Conservation (phyloP, 2,797 vertebrate genomes). For the Bovichtus diacanthus region DNA sequence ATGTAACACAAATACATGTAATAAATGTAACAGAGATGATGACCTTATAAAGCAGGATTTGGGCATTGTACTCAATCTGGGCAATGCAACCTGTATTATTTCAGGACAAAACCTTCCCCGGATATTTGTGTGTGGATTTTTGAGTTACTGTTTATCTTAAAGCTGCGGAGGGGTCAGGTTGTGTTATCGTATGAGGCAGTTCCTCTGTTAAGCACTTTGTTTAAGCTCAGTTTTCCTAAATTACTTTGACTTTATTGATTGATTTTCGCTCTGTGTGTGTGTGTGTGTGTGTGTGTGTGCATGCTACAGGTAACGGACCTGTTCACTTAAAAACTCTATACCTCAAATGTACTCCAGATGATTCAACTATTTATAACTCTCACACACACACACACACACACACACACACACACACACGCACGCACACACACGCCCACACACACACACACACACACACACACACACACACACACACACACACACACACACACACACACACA, state of each 20-base stretch:
- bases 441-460: constrained; percentile 31
- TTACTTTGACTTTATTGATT: constrained; percentile 7
- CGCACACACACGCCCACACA: constrained; percentile 14
- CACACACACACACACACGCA: constrained; percentile 27
- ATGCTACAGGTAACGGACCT: constrained; percentile 84
- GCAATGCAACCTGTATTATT: constrained; percentile 1
- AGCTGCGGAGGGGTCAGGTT: constrained; percentile 49
- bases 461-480: constrained; percentile 16
- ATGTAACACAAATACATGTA: background rate
- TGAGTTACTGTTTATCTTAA: constrained; percentile 71
- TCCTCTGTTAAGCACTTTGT: constrained; percentile 8
- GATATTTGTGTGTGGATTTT: constrained; percentile 14
- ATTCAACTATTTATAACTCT: constrained; percentile 80
- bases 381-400: constrained; percentile 24
- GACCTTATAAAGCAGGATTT: background rate
- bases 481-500: constrained; percentile 31
- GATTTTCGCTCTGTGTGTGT: constrained; percentile 6
- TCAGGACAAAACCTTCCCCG: background rate
- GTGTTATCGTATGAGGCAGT: constrained; percentile 22
- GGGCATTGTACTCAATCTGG: background rate
- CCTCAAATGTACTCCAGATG: constrained; percentile 84
- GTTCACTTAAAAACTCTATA: constrained; percentile 83
- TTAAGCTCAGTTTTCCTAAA: constrained; percentile 29
- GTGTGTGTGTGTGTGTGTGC: constrained; percentile 57
- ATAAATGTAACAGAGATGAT: background rate